Evolutionary conservation across 2,888 invertebrate genomes (phyloP).

Genomic region (Himalopsyche tibetana): DNA sequence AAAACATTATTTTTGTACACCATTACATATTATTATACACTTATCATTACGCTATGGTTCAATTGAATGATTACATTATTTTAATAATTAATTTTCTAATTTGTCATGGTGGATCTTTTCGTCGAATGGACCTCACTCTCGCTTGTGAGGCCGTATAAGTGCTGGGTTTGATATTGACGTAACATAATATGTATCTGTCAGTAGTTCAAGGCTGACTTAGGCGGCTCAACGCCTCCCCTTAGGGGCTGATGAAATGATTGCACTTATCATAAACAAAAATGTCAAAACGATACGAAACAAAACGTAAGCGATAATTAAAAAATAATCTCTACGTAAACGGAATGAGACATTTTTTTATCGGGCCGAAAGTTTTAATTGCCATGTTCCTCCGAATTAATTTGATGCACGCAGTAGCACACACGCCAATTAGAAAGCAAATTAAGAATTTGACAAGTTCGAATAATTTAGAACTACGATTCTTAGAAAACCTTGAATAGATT

Average conservation of each 20-base stretch:
- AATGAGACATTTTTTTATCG: not conserved
- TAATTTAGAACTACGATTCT: not conserved
- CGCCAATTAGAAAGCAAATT: constrained; percentile 16
- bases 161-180: too few species aligned
- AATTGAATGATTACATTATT: too few species aligned
- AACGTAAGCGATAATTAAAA: not conserved
- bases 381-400: not conserved
- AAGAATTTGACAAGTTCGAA: not conserved
- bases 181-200: too few species aligned
- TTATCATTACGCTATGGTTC: not conserved
- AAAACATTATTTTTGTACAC: not conserved
- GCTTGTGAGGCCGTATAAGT: too few species aligned
- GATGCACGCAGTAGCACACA: not conserved
- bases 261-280: too few species aligned
- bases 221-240: too few species aligned
- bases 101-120: too few species aligned
- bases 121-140: too few species aligned
- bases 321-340: not conserved
- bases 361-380: not conserved
- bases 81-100: too few species aligned
- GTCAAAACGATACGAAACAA: not conserved
- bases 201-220: too few species aligned
- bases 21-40: not conserved
- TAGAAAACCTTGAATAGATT: not conserved
- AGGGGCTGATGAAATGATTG: too few species aligned